phyloP scores from a whole-genome alignment of 2,888 invertebrate species.

The Sarcophaga subvicina region DNA sequence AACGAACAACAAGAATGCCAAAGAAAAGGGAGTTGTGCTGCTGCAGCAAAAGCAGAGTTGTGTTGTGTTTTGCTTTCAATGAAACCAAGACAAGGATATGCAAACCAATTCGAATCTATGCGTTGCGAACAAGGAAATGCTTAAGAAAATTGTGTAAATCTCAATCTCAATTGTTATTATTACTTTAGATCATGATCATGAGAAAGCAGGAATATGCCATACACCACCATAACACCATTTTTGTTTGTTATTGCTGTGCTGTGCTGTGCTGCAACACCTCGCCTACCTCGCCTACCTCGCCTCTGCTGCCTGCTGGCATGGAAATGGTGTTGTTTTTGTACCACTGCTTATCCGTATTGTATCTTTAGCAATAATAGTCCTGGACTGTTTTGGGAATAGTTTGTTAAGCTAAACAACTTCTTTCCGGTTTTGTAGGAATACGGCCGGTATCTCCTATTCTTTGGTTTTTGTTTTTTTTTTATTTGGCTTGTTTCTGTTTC shows the following conservation, averaged over 20 bases:
- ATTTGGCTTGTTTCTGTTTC: neutral
- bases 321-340: neutral
- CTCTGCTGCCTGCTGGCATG: slow-evolving; percentile 6
- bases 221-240: slow-evolving; percentile 4
- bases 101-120: slow-evolving; percentile 10
- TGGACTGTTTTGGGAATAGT: slow-evolving; percentile 58
- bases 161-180: slow-evolving; percentile 63
- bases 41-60: no score
- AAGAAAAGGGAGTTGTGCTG: neutral
- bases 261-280: slow-evolving; percentile 20
- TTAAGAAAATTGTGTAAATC: slow-evolving; percentile 53
- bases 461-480: neutral
- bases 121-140: slow-evolving; percentile 34
- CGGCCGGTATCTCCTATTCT: neutral
- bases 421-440: slow-evolving; percentile 47
- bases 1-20: slow-evolving; percentile 6
- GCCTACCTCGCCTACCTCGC: neutral
- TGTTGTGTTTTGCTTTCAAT: no score
- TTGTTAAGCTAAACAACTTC: slow-evolving; percentile 60
- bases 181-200: slow-evolving; percentile 41
- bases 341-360: slow-evolving; percentile 6
- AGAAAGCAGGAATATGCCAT: no score
- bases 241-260: neutral
- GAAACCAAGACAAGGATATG: slow-evolving; percentile 37
- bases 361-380: slow-evolving; percentile 11